phyloP scores from a whole-genome alignment of 2,888 invertebrate genomes.

The Philereme transversata region DNA sequence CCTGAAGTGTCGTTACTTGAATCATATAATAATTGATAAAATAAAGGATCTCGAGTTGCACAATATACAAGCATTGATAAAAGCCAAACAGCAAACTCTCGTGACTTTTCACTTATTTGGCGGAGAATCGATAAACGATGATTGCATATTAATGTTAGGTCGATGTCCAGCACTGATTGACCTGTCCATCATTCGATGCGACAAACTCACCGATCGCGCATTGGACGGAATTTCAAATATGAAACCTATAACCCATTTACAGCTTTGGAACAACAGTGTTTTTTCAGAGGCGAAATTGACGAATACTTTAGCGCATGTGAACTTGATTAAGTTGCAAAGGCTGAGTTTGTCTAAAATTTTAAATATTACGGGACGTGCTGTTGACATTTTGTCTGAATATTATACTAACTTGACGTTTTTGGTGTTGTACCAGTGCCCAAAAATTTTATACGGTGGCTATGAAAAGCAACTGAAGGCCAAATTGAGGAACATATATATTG shows the following conservation, averaged over 20 bases:
- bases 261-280: slow-evolving; percentile 73
- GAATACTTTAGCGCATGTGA: slow-evolving; percentile 58
- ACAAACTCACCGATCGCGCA: slow-evolving; percentile 68
- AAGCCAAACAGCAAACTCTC: slow-evolving; percentile 58
- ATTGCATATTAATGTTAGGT: slow-evolving; percentile 60
- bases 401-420: slow-evolving; percentile 72
- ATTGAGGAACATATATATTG: slow-evolving; percentile 74
- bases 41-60: slow-evolving; percentile 62
- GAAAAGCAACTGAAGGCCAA: slow-evolving; percentile 72
- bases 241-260: slow-evolving; percentile 59
- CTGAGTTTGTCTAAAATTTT: slow-evolving; percentile 71
- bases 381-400: slow-evolving; percentile 71
- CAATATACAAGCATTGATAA: slow-evolving; percentile 62
- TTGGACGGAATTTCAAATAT: slow-evolving; percentile 58
- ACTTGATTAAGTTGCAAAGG: slow-evolving; percentile 59
- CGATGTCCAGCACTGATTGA: slow-evolving; percentile 63
- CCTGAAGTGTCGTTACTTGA: slow-evolving; percentile 61
- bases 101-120: slow-evolving; percentile 70
- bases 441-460: slow-evolving; percentile 68
- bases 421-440: slow-evolving; percentile 74
- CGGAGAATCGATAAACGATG: slow-evolving; percentile 65
- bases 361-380: slow-evolving; percentile 67
- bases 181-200: slow-evolving; percentile 71
- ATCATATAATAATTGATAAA: slow-evolving; percentile 72
- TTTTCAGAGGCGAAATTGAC: slow-evolving; percentile 66